Conservation (phyloP, 2,113 vertebrate genomes). For the Sander lucioperca region DNA sequence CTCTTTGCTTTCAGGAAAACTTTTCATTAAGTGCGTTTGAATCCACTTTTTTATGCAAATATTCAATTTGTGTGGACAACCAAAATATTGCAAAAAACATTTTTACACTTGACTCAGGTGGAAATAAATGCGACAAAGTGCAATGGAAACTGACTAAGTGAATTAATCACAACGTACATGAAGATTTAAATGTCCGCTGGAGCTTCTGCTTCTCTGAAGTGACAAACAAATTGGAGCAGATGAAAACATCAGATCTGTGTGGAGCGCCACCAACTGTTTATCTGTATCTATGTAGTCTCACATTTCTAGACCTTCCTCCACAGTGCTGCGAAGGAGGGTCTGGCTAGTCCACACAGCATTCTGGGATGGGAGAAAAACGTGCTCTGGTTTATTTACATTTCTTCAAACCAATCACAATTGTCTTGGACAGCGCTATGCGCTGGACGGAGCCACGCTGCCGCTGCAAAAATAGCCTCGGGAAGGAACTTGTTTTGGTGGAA, state of each 20-base stretch:
- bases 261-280: neutral
- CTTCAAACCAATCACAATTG: too few species aligned
- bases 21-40: constrained; percentile 5
- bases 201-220: neutral
- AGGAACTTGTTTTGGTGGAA: too few species aligned
- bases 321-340: too few species aligned
- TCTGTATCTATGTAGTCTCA: neutral
- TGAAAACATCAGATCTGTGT: neutral
- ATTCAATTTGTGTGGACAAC: neutral
- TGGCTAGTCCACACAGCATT: too few species aligned
- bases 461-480: too few species aligned
- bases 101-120: neutral
- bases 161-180: neutral
- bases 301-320: too few species aligned
- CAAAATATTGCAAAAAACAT: neutral
- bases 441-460: too few species aligned
- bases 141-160: neutral
- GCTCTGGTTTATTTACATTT: too few species aligned
- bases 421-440: too few species aligned
- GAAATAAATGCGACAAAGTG: neutral
- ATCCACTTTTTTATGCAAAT: constrained; percentile 12
- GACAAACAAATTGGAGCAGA: neutral
- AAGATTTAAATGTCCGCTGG: neutral
- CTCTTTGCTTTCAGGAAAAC: constrained; percentile 18
- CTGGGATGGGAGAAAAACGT: too few species aligned